Conservation (phyloP, 2,113 vertebrate species). For the Puffinus mauretanicus region DNA sequence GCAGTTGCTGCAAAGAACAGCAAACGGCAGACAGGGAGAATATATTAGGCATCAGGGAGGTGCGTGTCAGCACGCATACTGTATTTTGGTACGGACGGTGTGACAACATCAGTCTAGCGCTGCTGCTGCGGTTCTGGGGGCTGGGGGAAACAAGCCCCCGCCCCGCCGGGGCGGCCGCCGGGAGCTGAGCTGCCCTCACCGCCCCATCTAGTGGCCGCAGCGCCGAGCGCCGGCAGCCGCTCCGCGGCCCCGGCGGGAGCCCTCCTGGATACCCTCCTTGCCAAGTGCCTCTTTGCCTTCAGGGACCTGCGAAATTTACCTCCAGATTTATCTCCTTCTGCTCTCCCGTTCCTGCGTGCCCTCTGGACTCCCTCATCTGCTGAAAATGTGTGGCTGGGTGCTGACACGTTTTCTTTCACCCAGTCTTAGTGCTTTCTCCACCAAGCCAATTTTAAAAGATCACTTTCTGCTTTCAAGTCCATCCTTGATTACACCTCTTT, state of each 20-base stretch:
- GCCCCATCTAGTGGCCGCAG: not conserved
- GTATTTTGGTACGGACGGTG: rapidly evolving
- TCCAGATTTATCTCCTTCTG: not conserved
- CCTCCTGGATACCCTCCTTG: not conserved
- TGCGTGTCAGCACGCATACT: rapidly evolving
- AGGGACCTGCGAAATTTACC: not conserved
- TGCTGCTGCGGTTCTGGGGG: not conserved
- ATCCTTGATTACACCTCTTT: not conserved
- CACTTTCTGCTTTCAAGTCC: not conserved
- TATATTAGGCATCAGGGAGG: rapidly evolving
- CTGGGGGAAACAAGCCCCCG: not conserved
- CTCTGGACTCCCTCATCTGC: not conserved
- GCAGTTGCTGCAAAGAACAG: not conserved
- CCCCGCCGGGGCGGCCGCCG: too few relatives aligned
- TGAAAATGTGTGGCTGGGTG: not conserved
- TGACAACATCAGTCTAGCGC: too few relatives aligned
- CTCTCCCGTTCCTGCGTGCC: not conserved
- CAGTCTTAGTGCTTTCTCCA: not conserved
- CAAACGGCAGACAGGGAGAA: not conserved
- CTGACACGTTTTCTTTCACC: not conserved
- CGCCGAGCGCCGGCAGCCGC: not conserved
- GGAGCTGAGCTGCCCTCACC: not conserved
- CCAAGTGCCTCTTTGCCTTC: not conserved
- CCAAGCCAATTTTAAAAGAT: not conserved
- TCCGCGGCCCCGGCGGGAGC: not conserved